Evolutionary conservation across 64 coral and sea anemone genomes (phyloP).

Genomic region (Platygyra sinensis): DNA sequence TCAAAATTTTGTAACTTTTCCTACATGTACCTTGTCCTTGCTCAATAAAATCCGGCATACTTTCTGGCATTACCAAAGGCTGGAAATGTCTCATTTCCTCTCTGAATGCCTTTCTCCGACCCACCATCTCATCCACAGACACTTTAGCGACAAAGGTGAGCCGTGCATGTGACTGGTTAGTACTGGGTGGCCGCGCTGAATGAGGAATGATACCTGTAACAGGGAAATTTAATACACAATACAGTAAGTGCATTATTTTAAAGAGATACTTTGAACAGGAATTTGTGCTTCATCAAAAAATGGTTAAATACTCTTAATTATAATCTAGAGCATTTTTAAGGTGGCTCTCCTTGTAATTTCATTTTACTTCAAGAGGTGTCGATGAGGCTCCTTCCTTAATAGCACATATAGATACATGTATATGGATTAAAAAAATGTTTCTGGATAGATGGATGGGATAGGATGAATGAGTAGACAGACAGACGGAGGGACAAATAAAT

Average conservation of each 20-base stretch:
- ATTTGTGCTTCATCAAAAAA: not conserved
- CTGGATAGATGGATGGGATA: not conserved
- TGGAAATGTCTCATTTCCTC: slow-evolving; percentile 80
- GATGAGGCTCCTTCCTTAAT: not conserved
- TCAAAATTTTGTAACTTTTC: not conserved
- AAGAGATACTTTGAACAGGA: too few relatives aligned
- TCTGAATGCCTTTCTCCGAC: slow-evolving; percentile 66
- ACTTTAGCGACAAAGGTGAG: slow-evolving; percentile 93
- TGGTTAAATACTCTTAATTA: not conserved
- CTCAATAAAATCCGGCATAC: slow-evolving; percentile 3
- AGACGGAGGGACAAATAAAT: not conserved
- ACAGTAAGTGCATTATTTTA: not conserved
- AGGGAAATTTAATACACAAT: not conserved
- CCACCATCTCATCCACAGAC: slow-evolving; percentile 82
- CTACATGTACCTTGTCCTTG: not conserved
- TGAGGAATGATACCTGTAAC: slow-evolving; percentile 91
- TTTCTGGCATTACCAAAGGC: slow-evolving; percentile 15
- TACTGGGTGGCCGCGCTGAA: slow-evolving; percentile 92
- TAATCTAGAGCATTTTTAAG: not conserved
- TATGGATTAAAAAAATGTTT: too few relatives aligned
- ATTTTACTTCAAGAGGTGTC: not conserved
- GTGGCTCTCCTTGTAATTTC: not conserved
- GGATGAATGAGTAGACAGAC: not conserved
- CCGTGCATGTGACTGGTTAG: slow-evolving; percentile 82
- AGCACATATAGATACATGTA: too few relatives aligned